These are phyloP conservation scores for Oreortyx pictus DNA, from an alignment of 2,797 vertebrate genomes.

Conservation along the genomic window DNA sequence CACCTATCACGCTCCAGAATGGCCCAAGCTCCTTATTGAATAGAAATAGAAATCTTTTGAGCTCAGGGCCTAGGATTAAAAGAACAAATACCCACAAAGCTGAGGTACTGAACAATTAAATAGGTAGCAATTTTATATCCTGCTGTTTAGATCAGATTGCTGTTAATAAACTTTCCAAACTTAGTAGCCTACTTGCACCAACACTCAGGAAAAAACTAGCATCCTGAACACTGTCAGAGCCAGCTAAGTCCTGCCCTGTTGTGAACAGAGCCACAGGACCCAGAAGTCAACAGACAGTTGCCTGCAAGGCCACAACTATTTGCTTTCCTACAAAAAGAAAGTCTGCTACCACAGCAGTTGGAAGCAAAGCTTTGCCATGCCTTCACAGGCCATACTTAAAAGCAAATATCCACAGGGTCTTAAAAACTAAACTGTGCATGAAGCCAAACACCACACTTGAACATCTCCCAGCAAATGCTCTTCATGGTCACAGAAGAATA, in stretches of 20 bases:
- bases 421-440: slow-evolving; percentile 64
- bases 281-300: background rate
- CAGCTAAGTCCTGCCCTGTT: background rate
- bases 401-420: slow-evolving; percentile 52
- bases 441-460: slow-evolving; percentile 65
- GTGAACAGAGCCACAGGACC: accelerated
- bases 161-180: background rate
- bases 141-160: background rate
- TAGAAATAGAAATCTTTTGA: background rate
- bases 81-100: background rate
- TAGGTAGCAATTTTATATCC: background rate
- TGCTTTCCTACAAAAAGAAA: background rate
- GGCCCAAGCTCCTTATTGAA: background rate
- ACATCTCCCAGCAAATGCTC: slow-evolving; percentile 53
- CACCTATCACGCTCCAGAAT: accelerated
- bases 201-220: background rate
- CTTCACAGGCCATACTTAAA: background rate
- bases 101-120: background rate
- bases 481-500: slow-evolving; percentile 30
- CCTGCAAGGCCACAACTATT: background rate
- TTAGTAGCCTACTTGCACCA: background rate
- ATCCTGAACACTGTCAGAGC: background rate
- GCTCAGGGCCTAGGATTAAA: background rate
- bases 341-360: background rate
- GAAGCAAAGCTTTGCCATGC: background rate